Conservation (phyloP, 2,888 invertebrate species). For the Clistopyga incitator region DNA sequence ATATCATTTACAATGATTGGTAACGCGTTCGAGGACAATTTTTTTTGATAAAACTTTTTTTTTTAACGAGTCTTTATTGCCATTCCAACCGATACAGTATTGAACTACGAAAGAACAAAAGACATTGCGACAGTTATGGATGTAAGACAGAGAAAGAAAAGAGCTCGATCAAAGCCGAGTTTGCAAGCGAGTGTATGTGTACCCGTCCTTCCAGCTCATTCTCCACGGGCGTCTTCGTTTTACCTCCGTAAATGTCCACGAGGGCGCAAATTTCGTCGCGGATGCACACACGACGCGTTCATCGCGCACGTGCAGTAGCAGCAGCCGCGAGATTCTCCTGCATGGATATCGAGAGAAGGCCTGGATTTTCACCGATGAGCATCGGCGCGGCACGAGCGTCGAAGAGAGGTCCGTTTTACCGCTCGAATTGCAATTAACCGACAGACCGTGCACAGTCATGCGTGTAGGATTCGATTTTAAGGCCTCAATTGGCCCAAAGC, state of each 20-base stretch:
- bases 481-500: constrained; percentile 65
- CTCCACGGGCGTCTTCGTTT: constrained; percentile 8
- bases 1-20: too few species aligned
- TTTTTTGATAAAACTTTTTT: too few species aligned
- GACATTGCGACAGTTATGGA: too few species aligned
- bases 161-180: not conserved
- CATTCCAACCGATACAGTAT: too few species aligned
- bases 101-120: too few species aligned
- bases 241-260: not conserved
- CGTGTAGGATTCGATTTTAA: constrained; percentile 70
- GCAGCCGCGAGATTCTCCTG: not conserved
- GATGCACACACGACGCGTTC: constrained; percentile 3
- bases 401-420: constrained; percentile 62
- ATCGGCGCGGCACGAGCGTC: constrained; percentile 27
- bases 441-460: constrained; percentile 62
- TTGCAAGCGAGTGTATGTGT: not conserved
- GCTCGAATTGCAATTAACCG: constrained; percentile 69
- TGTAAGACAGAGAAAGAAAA: not conserved
- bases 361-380: constrained; percentile 45
- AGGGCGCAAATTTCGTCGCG: not conserved
- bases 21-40: too few species aligned
- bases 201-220: not conserved
- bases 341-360: not conserved
- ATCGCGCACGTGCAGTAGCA: constrained; percentile 38
- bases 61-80: too few species aligned